Conservation (phyloP, 2,888 invertebrate genomes). For the Taphrorychus bicolor region DNA sequence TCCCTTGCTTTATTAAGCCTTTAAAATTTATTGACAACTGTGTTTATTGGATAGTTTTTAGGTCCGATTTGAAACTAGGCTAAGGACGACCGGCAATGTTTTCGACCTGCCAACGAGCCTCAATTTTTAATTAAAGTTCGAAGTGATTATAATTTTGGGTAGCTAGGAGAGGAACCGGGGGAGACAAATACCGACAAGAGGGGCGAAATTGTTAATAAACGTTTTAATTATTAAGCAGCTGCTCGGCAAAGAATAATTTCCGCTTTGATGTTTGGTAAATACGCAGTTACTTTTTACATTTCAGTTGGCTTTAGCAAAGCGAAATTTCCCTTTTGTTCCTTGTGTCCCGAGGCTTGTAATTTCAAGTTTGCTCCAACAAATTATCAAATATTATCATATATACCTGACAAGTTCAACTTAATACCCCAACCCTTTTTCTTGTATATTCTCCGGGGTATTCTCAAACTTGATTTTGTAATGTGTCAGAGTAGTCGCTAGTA, state of each 20-base stretch:
- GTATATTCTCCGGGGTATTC: no score
- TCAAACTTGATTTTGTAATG: no score
- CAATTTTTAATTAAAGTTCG: background rate
- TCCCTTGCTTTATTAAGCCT: slow-evolving; percentile 28
- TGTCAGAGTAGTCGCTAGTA: background rate
- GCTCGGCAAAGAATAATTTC: background rate
- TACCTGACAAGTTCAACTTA: no score
- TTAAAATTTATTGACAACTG: slow-evolving; percentile 12
- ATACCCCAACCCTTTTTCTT: no score
- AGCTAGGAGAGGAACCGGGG: background rate
- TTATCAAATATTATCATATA: no score
- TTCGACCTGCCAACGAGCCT: background rate
- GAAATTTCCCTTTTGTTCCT: background rate
- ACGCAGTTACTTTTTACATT: background rate
- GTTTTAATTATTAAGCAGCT: background rate
- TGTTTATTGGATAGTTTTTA: slow-evolving; percentile 14
- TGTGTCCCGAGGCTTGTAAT: background rate
- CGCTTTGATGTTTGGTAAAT: slow-evolving; percentile 3
- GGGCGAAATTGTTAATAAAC: background rate
- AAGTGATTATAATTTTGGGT: background rate
- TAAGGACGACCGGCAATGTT: slow-evolving; percentile 15
- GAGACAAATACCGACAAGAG: background rate
- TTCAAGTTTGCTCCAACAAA: no score
- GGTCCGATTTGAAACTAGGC: slow-evolving; percentile 18
- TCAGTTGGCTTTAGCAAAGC: background rate